Evolutionary conservation across 2,113 vertebrate species (phyloP), one percentile per base, ranked within the genome.

Genomic region (Muntiacus muntjak): DNA sequence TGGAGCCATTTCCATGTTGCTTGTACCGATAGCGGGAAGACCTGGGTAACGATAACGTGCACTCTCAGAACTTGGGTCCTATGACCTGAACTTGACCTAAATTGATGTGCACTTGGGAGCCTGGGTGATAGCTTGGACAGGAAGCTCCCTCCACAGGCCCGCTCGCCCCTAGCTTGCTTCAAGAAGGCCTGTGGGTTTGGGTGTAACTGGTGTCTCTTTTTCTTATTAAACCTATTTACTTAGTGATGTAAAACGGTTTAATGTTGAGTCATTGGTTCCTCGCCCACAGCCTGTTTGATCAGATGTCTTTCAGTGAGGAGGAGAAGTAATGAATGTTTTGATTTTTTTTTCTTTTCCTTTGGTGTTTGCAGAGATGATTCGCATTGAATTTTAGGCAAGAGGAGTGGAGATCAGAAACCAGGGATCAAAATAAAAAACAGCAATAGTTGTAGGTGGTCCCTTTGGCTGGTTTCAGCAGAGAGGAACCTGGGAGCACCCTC

Each of bases 231-330:
- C 78, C 79, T 89, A 9, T 89, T 93, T 87, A 64, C 86, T 95
- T 84, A 71, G 78, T 57, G 91, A 60, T 36, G 30, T 67, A 67
- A 88, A 91, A 62, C 17, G 6, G 7, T 40, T 23, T 43, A 52
- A 89, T 1, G 3, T 10, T 26, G 36, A 78, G 71, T 17, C 30
- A 5, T 17, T 58, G 54, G 81, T 90, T 86, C 76, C 76, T 76
- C 1, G 30, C 79, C 87, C 87, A 67, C 79, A 76, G 47, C 85
- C 84, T 60, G 62, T 95, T 97, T 89, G 83, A 95, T 97, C 96
- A 92, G 95, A 89, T 96, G 67, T 78, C 71, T 86, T 94, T 96
- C 85, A 83, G 21, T 90, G 91, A 95, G 55, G 28, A 76, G 71
- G 93, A 79, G 43, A 88, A 78, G 78, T 40, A 52, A 15, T 74